phyloP scores from a whole-genome alignment of 2,888 invertebrate genomes.

The Creontiades dilutus region DNA sequence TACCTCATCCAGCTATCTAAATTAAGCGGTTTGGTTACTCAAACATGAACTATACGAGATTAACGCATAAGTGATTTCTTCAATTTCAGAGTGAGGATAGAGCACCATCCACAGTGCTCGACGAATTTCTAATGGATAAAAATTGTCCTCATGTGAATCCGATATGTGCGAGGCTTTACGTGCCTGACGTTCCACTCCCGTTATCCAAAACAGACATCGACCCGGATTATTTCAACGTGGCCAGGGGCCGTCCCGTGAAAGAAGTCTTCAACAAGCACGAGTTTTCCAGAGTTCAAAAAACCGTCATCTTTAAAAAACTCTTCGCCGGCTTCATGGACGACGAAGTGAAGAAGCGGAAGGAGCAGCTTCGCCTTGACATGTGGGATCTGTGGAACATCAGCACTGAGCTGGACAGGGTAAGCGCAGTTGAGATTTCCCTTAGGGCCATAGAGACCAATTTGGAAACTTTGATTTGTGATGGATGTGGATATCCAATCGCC shows the following conservation, averaged over 20 bases:
- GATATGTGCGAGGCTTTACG: constrained; percentile 54
- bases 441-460: no score
- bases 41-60: no score
- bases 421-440: no score
- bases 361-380: constrained; percentile 60
- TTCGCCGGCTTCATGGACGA: constrained; percentile 66
- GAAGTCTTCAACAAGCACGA: constrained; percentile 63
- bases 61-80: neutral
- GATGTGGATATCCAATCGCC: no score
- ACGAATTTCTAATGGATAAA: no score
- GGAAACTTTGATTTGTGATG: no score
- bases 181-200: constrained; percentile 57
- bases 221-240: constrained; percentile 61
- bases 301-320: constrained; percentile 63
- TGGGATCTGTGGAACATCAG: constrained; percentile 61
- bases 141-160: constrained; percentile 41
- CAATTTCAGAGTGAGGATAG: no score
- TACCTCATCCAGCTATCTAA: no score
- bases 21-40: no score
- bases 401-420: constrained; percentile 55
- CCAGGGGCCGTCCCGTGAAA: constrained; percentile 61
- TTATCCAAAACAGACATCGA: constrained; percentile 58
- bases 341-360: constrained; percentile 58
- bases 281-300: constrained; percentile 40
- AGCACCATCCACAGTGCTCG: no score